phyloP scores from a whole-genome alignment of 2,113 vertebrate species.

The Hydropotes inermis region DNA sequence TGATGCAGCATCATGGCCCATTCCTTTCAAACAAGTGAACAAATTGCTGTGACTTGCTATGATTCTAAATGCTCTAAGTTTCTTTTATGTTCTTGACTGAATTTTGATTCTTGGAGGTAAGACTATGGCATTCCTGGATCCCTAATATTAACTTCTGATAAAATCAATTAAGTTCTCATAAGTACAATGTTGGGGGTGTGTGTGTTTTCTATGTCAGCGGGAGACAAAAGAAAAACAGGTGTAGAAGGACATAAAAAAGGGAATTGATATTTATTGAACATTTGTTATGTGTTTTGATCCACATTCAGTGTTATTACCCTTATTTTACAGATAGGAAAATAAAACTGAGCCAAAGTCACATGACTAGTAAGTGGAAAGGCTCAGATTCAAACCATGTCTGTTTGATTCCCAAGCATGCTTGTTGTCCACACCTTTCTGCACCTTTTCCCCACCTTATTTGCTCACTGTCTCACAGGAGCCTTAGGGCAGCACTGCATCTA shows the following conservation, averaged over 20 bases:
- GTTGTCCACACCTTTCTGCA: accelerated
- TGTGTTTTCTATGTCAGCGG: not conserved
- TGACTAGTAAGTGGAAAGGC: not conserved
- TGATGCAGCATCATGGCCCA: not conserved
- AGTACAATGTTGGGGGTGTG: not conserved
- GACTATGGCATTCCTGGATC: not conserved
- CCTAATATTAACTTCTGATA: not conserved
- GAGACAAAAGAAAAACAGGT: not conserved
- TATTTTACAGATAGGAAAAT: not conserved
- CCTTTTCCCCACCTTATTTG: not conserved
- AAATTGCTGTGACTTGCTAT: not conserved
- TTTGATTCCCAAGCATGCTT: not conserved
- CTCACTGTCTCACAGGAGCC: not conserved
- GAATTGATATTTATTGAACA: not conserved
- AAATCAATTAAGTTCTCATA: not conserved
- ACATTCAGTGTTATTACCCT: not conserved
- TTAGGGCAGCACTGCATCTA: not conserved
- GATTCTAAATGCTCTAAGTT: not conserved
- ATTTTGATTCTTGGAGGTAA: not conserved
- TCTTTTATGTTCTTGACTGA: not conserved
- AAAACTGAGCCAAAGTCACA: not conserved
- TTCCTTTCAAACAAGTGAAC: conserved; percentile 27
- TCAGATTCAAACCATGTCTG: not conserved
- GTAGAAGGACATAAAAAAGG: not conserved
- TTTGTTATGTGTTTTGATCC: not conserved